phyloP scores from a whole-genome alignment of 2,113 vertebrate species.

The Planiliza haematocheilus region DNA sequence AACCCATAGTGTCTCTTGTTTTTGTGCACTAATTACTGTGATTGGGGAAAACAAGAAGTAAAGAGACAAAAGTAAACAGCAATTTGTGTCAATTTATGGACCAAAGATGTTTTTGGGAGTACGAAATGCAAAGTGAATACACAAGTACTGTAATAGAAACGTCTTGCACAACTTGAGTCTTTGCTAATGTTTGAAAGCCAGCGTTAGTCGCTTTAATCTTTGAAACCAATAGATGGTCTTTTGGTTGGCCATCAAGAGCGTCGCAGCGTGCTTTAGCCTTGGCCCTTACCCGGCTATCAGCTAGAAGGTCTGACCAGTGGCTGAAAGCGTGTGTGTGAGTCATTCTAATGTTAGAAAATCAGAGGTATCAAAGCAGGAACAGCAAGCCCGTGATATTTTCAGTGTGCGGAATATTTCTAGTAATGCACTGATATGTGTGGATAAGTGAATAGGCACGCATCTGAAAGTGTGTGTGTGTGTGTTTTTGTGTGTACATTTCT shows the following conservation, averaged over 20 bases:
- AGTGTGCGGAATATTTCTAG: background rate
- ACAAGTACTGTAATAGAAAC: background rate
- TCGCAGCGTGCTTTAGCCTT: slow-evolving; percentile 1
- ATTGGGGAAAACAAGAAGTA: slow-evolving; percentile 45
- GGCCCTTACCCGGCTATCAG: background rate
- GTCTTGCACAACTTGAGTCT: slow-evolving; percentile 10
- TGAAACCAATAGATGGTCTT: slow-evolving; percentile 8
- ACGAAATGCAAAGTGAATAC: slow-evolving; percentile 12
- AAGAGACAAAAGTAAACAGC: slow-evolving; percentile 52
- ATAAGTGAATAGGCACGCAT: slow-evolving; percentile 29
- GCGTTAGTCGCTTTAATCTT: slow-evolving; percentile 25
- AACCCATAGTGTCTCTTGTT: slow-evolving; percentile 16
- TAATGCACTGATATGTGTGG: slow-evolving; percentile 10
- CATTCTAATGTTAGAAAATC: background rate
- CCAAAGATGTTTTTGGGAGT: slow-evolving; percentile 11
- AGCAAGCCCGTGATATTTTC: slow-evolving; percentile 16
- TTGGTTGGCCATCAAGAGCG: background rate
- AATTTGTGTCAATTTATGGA: slow-evolving; percentile 42
- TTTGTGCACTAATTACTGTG: slow-evolving; percentile 37
- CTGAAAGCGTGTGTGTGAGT: background rate
- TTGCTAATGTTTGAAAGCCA: slow-evolving; percentile 6
- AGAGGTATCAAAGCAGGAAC: slow-evolving; percentile 19
- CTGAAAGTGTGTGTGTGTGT: background rate
- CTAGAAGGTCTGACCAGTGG: background rate
- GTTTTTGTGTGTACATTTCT: slow-evolving; percentile 16